Percentiles rank a stretch among this genome's conserved stretches.
phyloP scores from a whole-genome alignment of 2,113 vertebrate genomes.

The Rhinoderma darwinii region DNA sequence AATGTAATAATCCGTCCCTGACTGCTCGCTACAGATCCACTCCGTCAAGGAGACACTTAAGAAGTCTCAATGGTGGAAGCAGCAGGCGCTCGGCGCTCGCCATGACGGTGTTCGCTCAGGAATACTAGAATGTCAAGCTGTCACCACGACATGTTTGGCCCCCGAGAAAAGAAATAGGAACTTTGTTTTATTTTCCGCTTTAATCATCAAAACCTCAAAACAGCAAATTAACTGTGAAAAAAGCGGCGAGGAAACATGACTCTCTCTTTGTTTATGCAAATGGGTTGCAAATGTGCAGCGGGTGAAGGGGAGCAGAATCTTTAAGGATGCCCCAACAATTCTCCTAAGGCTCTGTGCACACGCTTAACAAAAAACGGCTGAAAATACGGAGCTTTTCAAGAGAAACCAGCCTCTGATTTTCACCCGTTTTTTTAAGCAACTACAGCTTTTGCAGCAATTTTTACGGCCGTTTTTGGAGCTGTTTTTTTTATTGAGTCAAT shows the following conservation, averaged over 20 bases:
- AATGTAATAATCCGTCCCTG: not conserved
- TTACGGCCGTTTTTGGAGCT: no score
- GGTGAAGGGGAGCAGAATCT: not conserved
- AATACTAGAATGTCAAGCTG: constrained; percentile 7
- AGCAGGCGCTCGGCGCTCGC: not conserved
- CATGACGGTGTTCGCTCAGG: not conserved
- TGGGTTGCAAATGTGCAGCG: not conserved
- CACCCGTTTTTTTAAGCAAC: no score
- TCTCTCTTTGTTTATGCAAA: not conserved
- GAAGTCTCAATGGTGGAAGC: not conserved
- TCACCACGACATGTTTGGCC: not conserved
- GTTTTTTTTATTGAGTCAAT: no score
- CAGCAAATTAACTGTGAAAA: constrained; percentile 16
- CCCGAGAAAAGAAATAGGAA: not conserved
- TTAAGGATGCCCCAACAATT: not conserved
- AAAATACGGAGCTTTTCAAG: no score
- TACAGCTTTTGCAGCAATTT: no score
- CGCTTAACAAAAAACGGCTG: no score
- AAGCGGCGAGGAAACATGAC: not conserved
- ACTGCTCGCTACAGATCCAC: not conserved
- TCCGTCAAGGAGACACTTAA: not conserved
- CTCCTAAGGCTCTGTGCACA: no score
- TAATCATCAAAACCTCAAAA: constrained; percentile 6
- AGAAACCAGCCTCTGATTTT: no score
- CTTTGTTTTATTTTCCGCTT: constrained; percentile 2